phyloP scores from a whole-genome alignment of 2,888 invertebrate species.

The Sphaerophoria taeniata region DNA sequence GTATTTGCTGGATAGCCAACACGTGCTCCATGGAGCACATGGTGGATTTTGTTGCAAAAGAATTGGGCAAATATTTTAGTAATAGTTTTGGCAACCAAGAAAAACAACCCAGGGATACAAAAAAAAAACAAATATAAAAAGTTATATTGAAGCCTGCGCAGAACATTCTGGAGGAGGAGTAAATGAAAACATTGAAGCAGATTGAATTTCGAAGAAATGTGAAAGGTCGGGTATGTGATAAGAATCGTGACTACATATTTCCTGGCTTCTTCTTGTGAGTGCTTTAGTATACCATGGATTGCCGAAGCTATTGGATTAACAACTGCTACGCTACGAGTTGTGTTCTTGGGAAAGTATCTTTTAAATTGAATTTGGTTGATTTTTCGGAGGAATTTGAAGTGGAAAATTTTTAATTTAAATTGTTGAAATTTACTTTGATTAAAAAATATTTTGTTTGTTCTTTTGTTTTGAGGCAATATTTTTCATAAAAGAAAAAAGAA shows the following conservation, averaged over 20 bases:
- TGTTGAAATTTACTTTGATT: too few relatives aligned
- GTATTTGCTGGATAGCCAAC: constrained; percentile 24
- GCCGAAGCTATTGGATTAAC: constrained; percentile 30
- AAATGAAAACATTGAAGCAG: constrained; percentile 56
- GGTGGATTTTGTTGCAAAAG: constrained; percentile 57
- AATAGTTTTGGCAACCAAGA: constrained; percentile 47
- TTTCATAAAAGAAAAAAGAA: too few relatives aligned
- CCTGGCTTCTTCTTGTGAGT: constrained; percentile 9
- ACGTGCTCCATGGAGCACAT: constrained; percentile 63
- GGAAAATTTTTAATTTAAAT: too few relatives aligned
- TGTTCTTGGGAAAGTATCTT: too few relatives aligned
- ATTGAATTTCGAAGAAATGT: constrained; percentile 60
- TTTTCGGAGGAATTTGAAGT: too few relatives aligned
- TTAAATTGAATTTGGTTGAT: too few relatives aligned
- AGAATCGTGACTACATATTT: constrained; percentile 36
- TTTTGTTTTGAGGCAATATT: too few relatives aligned
- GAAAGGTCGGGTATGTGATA: constrained; percentile 68
- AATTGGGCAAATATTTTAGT: constrained; percentile 55
- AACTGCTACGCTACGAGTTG: too few relatives aligned
- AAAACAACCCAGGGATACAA: constrained; percentile 32
- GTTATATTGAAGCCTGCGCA: constrained; percentile 47
- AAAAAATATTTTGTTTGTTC: too few relatives aligned
- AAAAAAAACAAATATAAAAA: constrained; percentile 24
- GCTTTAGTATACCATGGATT: constrained; percentile 57
- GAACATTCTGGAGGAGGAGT: constrained; percentile 66